These are phyloP conservation scores for human DNA, from an alignment of 2,113 vertebrate species.

Conservation along the genomic window GRCh38 chr5:110588001-110588500, in stretches of 20 bases:
- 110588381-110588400: background rate
- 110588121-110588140: slow-evolving; percentile 44
- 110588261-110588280: slow-evolving; percentile 10
- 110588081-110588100: slow-evolving; percentile 32
- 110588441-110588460: background rate
- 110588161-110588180: slow-evolving; percentile 35
- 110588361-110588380: background rate
- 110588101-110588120: slow-evolving; percentile 24
- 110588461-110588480: background rate
- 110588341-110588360: background rate
- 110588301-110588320: background rate
- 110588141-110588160: background rate
- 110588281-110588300: background rate
- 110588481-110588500: background rate
- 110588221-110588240: background rate
- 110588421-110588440: background rate
- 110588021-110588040: slow-evolving; percentile 32
- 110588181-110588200: background rate
- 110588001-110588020: background rate
- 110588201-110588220: slow-evolving; percentile 5
- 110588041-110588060: slow-evolving; percentile 21
- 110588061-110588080: slow-evolving; percentile 22
- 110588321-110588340: background rate
- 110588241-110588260: background rate
- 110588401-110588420: background rate